A percentile compares a stretch with the other conserved stretches of the same genome.
Conservation (phyloP, 2,888 invertebrate genomes). For the Rambutsinella grinnellia region DNA sequence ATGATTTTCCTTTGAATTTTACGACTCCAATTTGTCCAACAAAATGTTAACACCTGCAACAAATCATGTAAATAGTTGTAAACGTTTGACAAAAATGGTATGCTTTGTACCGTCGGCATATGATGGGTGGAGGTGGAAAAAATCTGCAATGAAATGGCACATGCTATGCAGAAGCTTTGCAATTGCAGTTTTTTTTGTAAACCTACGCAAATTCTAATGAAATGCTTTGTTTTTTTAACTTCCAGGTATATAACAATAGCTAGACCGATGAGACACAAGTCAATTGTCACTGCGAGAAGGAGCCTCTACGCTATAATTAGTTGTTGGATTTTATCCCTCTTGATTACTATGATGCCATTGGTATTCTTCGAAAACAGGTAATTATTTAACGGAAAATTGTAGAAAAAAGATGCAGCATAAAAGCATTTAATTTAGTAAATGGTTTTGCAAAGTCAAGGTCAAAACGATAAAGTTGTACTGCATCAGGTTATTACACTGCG, state of each 20-base stretch:
- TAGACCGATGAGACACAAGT: slow-evolving; percentile 65
- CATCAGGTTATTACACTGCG: no score
- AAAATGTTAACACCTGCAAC: no score
- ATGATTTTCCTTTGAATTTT: no score
- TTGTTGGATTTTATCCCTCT: slow-evolving; percentile 59
- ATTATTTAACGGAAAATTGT: neutral
- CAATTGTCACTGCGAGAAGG: slow-evolving; percentile 63
- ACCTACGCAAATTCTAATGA: neutral
- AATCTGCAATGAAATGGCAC: no score
- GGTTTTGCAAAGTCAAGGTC: neutral
- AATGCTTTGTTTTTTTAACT: slow-evolving; percentile 1
- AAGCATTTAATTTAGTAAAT: neutral
- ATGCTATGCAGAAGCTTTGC: no score
- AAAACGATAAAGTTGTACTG: no score
- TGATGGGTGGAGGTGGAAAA: no score
- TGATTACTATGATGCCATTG: slow-evolving; percentile 60
- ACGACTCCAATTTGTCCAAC: no score
- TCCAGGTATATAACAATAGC: slow-evolving; percentile 65
- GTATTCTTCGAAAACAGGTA: slow-evolving; percentile 61
- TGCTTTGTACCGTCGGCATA: no score
- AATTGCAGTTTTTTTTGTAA: no score
- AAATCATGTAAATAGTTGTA: no score
- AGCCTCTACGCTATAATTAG: slow-evolving; percentile 57
- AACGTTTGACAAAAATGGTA: no score
- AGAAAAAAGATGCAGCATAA: neutral